Evolutionary conservation across 1,140 invertebrate genomes (phyloP).

Genomic region (Leptopilina boulardi): DNA sequence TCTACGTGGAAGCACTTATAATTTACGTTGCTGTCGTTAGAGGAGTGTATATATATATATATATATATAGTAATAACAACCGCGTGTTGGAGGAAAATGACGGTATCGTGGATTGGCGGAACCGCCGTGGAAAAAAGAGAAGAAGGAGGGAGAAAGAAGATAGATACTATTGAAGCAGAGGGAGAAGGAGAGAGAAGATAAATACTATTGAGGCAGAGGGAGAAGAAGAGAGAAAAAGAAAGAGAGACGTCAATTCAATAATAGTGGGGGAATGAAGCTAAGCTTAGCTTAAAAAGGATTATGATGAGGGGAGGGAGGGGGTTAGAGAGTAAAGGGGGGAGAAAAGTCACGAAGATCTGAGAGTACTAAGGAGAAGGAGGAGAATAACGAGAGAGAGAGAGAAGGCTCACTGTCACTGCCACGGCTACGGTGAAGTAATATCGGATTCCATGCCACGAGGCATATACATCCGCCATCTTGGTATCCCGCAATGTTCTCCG

Average conservation of each 20-base stretch:
- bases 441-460: constrained; percentile 63
- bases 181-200: background rate
- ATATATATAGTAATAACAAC: too few species aligned
- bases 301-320: background rate
- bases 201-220: background rate
- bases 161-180: background rate
- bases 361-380: background rate
- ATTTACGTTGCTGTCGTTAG: constrained; percentile 13
- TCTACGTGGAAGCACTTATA: constrained; percentile 16
- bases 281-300: background rate
- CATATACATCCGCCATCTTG: constrained; percentile 55
- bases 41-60: too few species aligned
- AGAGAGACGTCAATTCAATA: background rate
- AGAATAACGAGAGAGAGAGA: constrained; percentile 37
- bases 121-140: constrained; percentile 1
- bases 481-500: constrained; percentile 35
- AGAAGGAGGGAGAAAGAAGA: background rate
- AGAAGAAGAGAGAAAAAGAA: constrained; percentile 34
- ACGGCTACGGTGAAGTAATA: constrained; percentile 65
- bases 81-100: background rate
- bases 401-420: constrained; percentile 50
- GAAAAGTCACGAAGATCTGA: background rate
- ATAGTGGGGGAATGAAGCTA: background rate
- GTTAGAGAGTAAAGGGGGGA: constrained; percentile 45
- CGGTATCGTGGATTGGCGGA: constrained; percentile 38